Evolutionary conservation across 2,797 vertebrate species (phyloP), one percentile per base, ranked within the genome.

Genomic region (Megaceryle alcyon): DNA sequence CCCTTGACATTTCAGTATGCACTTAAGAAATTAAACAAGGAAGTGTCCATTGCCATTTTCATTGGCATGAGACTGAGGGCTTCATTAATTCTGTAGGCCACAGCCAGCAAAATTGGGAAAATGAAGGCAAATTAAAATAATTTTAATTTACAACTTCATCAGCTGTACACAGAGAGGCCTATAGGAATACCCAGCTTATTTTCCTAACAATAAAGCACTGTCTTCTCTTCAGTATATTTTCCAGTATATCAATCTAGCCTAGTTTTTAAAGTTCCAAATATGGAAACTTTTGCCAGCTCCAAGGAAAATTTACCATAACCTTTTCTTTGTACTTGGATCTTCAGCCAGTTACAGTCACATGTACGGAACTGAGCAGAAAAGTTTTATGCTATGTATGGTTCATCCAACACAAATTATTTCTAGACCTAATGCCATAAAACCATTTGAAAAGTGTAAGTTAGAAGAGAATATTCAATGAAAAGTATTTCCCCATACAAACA

Each of bases 301-400:
- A 75, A 75, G 79, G 69, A 93, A 95, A 95, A 94, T 66, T 75
- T 53, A 96, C 95, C 87, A 96, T 80, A 89, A 92, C 89, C 91
- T 87, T 91, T 87, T 53, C 59, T 59, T 86, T 54, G 43, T 72
- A 33, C 79, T 94, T 91, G 82, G 63, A 93, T 88, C 82, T 81
- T 90, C 76, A 69, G 69, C 79, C 82, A 85, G 49, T 51, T 75
- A 71, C 41, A 82, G 59, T 90, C 85, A 95, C 46, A 81, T 19
- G 54, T 3, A 56, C 20, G 23, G 35, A 96, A 93, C 43, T 3
- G 8, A 78, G 92, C 39, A 85, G 83, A 46, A 41, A 57, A 54
- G 25, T 56, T 86, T 92, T 86, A 95, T 56, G 46, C 73, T 78
- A 39, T 7, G 12, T 43, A 71, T 25, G 33, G 25, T 85, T 86